A percentile compares a stretch with the other conserved stretches of the same genome.
phyloP scores from a whole-genome alignment of 2,888 invertebrate species.

The Pollenia griseotomentosa region DNA sequence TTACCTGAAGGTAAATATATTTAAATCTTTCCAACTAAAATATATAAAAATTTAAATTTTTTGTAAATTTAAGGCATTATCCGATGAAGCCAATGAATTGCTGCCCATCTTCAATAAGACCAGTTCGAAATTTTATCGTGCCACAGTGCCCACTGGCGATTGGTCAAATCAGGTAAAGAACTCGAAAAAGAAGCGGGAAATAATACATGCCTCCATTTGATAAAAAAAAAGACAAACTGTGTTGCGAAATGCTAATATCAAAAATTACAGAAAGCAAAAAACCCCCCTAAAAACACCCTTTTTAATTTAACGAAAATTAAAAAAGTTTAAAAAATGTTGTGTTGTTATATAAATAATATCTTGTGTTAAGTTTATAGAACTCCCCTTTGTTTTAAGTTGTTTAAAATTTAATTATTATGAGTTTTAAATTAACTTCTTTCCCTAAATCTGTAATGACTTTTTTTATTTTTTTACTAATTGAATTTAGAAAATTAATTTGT shows the following conservation, averaged over 20 bases:
- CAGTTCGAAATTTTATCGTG: constrained; percentile 94
- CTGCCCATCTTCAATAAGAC: constrained; percentile 99
- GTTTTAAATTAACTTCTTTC: constrained; percentile 8
- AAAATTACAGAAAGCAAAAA: not conserved
- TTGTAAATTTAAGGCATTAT: constrained; percentile 89
- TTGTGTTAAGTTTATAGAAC: constrained; percentile 47
- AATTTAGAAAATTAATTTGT: not conserved
- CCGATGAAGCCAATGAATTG: constrained; percentile 98
- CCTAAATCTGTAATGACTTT: not conserved
- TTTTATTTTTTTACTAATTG: not conserved
- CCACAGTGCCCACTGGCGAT: constrained; percentile 92
- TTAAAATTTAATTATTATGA: constrained; percentile 12
- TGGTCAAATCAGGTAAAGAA: constrained; percentile 91
- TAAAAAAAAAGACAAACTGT: constrained; percentile 29
- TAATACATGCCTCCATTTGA: constrained; percentile 66
- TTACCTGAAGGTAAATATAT: constrained; percentile 93
- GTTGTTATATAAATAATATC: constrained; percentile 28
- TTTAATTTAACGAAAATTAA: constrained; percentile 9
- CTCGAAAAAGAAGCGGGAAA: constrained; percentile 82
- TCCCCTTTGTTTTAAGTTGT: constrained; percentile 50
- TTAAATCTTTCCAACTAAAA: not conserved
- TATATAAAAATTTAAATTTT: not conserved
- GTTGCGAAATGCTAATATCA: constrained; percentile 20
- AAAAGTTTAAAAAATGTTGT: constrained; percentile 9
- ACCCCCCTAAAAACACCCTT: not conserved